phyloP scores from a whole-genome alignment of 1,140 invertebrate species.

The Drosophila equinoxialis region DNA sequence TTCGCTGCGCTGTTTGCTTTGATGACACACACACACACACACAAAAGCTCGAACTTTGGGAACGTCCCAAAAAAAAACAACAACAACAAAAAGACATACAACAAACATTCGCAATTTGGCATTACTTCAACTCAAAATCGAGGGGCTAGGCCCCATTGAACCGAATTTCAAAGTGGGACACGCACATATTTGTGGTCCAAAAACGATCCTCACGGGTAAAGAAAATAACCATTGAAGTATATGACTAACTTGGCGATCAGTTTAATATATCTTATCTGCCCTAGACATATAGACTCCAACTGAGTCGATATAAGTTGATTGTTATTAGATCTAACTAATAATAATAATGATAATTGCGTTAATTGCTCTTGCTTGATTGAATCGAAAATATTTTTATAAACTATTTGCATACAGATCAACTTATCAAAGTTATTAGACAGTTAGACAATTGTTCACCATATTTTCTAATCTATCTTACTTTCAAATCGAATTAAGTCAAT shows the following conservation, averaged over 20 bases:
- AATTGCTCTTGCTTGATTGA: too few relatives aligned
- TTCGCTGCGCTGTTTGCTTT: conserved; percentile 59
- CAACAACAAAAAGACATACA: conserved; percentile 1
- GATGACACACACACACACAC: conserved; percentile 64
- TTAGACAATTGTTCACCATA: too few relatives aligned
- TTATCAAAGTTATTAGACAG: too few relatives aligned
- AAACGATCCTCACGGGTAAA: conserved; percentile 1
- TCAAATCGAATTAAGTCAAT: too few relatives aligned
- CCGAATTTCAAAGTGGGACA: conserved; percentile 54
- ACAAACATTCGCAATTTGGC: conserved; percentile 54
- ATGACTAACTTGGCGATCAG: not conserved
- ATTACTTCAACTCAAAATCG: conserved; percentile 63
- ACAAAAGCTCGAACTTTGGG: conserved; percentile 49
- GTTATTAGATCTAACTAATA: too few relatives aligned
- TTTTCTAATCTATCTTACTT: too few relatives aligned
- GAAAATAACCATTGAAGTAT: not conserved
- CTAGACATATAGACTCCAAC: not conserved
- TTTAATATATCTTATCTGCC: not conserved
- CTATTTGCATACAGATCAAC: too few relatives aligned
- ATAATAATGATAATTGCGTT: too few relatives aligned
- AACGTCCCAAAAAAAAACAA: conserved; percentile 64
- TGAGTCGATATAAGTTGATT: too few relatives aligned
- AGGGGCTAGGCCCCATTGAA: conserved; percentile 58
- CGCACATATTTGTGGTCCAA: conserved; percentile 33
- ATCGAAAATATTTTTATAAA: too few relatives aligned